Evolutionary conservation across 2,888 invertebrate species (phyloP).

Genomic region (Helleia helle): DNA sequence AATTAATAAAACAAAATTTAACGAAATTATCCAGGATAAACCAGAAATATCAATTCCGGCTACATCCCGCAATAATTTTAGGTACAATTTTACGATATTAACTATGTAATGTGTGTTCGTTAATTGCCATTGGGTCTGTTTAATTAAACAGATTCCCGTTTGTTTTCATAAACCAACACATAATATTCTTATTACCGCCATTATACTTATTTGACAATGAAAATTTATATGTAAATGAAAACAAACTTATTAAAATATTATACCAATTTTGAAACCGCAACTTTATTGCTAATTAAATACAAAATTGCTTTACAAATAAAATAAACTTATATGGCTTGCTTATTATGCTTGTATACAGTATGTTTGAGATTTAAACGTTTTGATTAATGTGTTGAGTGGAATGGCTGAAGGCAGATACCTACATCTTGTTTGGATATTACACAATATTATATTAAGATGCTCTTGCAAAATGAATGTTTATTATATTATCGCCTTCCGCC

Average conservation of each 20-base stretch:
- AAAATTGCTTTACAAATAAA: too few relatives aligned
- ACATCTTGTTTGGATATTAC: too few relatives aligned
- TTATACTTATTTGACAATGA: slow-evolving; percentile 5
- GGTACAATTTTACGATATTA: slow-evolving; percentile 18
- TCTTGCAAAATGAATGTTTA: too few relatives aligned
- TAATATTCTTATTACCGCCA: slow-evolving; percentile 13
- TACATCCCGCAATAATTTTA: slow-evolving; percentile 13
- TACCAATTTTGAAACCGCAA: slow-evolving; percentile 2
- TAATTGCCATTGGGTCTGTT: slow-evolving; percentile 23
- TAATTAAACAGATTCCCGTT: slow-evolving; percentile 24
- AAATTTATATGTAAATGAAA: slow-evolving; percentile 7
- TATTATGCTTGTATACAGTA: too few relatives aligned
- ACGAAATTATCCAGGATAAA: slow-evolving; percentile 1
- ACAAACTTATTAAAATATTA: slow-evolving; percentile 10
- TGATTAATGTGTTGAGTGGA: too few relatives aligned
- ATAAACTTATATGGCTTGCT: slow-evolving; percentile 1
- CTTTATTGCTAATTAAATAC: slow-evolving; percentile 5
- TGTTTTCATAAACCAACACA: slow-evolving; percentile 20
- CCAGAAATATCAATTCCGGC: slow-evolving; percentile 11
- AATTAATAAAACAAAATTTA: slow-evolving; percentile 5
- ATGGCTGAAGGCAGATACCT: too few relatives aligned
- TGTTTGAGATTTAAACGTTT: too few relatives aligned
- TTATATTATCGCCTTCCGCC: too few relatives aligned
- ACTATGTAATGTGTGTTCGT: slow-evolving; percentile 20
- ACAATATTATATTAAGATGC: too few relatives aligned